phyloP scores from a whole-genome alignment of 2,888 invertebrate species.

The Patella caerulea region DNA sequence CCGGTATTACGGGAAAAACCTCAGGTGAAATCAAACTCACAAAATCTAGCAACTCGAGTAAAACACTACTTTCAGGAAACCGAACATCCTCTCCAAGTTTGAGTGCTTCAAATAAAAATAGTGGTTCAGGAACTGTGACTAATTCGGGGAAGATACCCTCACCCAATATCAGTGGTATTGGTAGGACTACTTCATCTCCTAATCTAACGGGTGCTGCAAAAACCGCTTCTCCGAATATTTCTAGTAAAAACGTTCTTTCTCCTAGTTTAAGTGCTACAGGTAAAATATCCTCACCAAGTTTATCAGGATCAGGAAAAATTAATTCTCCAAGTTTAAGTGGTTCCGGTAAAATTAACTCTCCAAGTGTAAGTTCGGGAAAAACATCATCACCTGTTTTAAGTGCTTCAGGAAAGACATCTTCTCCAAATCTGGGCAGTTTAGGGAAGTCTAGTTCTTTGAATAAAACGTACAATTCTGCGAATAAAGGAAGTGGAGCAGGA shows the following conservation, averaged over 20 bases:
- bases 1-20: not conserved
- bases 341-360: conserved; percentile 5
- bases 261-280: conserved; percentile 2
- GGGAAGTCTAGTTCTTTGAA: conserved; percentile 14
- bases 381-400: not conserved
- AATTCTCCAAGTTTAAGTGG: not conserved
- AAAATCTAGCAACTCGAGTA: conserved; percentile 3
- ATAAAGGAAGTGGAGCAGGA: conserved; percentile 6
- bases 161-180: not conserved
- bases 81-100: conserved; percentile 5
- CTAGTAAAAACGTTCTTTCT: not conserved
- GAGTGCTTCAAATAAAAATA: not conserved
- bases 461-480: conserved; percentile 26
- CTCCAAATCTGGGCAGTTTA: not conserved
- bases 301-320: not conserved
- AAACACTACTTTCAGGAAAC: not conserved
- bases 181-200: not conserved
- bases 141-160: not conserved
- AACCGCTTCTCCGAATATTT: not conserved
- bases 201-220: not conserved
- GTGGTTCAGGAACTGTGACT: not conserved
- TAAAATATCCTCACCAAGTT: not conserved
- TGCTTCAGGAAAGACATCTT: not conserved
- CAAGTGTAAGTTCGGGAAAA: conserved; percentile 7
- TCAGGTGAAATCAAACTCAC: not conserved